phyloP scores from a whole-genome alignment of 2,113 vertebrate genomes.

The Apistogramma diplotaenia region DNA sequence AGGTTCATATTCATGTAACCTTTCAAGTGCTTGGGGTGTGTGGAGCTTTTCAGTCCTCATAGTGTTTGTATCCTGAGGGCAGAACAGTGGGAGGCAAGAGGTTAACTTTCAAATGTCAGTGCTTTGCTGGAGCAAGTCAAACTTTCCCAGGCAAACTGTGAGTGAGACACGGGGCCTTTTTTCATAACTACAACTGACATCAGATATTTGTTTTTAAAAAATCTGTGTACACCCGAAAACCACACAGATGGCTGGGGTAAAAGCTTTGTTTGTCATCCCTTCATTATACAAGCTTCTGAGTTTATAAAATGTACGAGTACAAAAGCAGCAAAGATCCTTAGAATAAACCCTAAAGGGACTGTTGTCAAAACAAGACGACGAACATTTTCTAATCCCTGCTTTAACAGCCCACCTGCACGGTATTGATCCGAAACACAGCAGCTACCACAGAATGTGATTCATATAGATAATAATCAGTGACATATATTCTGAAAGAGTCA shows the following conservation, averaged over 20 bases:
- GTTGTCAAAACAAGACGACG: not conserved
- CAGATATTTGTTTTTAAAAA: not conserved
- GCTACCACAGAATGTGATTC: not conserved
- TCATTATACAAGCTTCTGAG: not conserved
- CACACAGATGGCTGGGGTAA: not conserved
- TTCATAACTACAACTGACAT: not conserved
- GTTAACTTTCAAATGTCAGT: constrained; percentile 8
- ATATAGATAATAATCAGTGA: not conserved
- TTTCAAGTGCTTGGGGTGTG: not conserved
- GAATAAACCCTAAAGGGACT: not conserved
- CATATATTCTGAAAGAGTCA: not conserved
- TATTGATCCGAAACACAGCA: not conserved
- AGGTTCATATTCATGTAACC: not conserved
- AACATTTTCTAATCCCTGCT: not conserved
- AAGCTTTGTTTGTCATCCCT: not conserved
- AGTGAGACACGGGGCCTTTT: not conserved
- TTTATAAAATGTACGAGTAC: not conserved
- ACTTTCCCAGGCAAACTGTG: not conserved
- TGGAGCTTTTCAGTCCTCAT: not conserved
- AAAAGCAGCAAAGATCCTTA: not conserved
- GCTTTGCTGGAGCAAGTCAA: not conserved
- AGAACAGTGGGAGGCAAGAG: constrained; percentile 14
- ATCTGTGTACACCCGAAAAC: not conserved
- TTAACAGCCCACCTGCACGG: constrained; percentile 12
- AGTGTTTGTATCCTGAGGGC: not conserved